phyloP scores from a whole-genome alignment of 2,797 vertebrate species.

The Clamator glandarius region DNA sequence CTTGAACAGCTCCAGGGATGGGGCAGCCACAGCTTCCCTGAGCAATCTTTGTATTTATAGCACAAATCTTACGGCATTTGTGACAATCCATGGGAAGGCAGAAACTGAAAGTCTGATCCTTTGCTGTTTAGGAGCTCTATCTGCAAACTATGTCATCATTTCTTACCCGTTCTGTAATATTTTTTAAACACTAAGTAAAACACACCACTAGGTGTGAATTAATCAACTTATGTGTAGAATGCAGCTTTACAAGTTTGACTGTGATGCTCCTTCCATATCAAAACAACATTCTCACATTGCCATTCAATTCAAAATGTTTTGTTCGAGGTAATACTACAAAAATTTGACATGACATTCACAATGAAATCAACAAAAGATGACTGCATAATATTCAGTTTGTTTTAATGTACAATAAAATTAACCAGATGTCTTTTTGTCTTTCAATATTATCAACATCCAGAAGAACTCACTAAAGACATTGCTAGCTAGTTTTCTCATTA shows the following conservation, averaged over 20 bases:
- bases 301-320: background rate
- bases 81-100: background rate
- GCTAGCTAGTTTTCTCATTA: slow-evolving; percentile 63
- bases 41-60: background rate
- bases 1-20: too few species aligned
- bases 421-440: slow-evolving; percentile 87
- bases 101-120: background rate
- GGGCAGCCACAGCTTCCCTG: too few species aligned
- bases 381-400: background rate
- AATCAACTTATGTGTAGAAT: background rate
- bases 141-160: background rate
- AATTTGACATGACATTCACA: slow-evolving; percentile 41
- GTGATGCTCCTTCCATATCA: background rate
- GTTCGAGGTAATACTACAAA: background rate
- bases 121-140: background rate
- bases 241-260: background rate
- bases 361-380: slow-evolving; percentile 47
- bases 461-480: slow-evolving; percentile 87
- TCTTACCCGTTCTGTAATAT: background rate
- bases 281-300: background rate
- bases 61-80: background rate
- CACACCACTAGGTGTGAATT: background rate
- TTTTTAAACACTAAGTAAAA: background rate
- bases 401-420: background rate
- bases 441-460: slow-evolving; percentile 86